Evolutionary conservation across 2,797 vertebrate species (phyloP), one percentile per base, ranked within the genome.

Genomic region (Oryzias dopingdopingensis): DNA sequence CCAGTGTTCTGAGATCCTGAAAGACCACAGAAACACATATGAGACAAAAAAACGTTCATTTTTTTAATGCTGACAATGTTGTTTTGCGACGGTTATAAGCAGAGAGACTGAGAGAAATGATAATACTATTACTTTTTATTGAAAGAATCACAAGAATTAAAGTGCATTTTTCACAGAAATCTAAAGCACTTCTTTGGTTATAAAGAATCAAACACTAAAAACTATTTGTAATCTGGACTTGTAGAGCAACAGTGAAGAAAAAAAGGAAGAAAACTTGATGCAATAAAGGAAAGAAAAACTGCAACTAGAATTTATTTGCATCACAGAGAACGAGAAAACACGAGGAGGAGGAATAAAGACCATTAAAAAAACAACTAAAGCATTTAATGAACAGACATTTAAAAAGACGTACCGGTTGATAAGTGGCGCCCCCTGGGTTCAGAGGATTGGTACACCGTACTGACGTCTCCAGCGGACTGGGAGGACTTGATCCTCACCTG

Each of bases 401-500:
- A 12, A 54, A 57, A 14, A 17, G 5, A 32, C 88, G 92, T 90
- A 99, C 97, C 95, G 58, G 95, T 94, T 62, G 96, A 99, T 2
- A 95, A 90, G 81, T 98, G 96, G 67, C 95, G 94, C 57, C 92
- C 95, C 86, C 96, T 93, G 76, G 95, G 86, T 58, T 98, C 96
- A 0, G 94, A 66, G 50, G 93, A 82, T 79, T 96, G 96, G 79
- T 93, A 98, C 46, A 77, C 82, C 0, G 93, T 86, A 86, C 89
- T 96, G 56, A 97, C 90, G 55, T 99, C 97, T 59, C 95, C 96
- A 0, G 93, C 91, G 13, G 96, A 97, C 20, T 98, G 96, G 16
- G 97, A 96, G 59, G 96, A 82, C 88, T 96, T 97, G 83, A 98
- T 96, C 85, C 96, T 94, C 85, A 99, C 95, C 88, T 97, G 97